Evolutionary conservation across 92 coral and sea anemone genomes (phyloP).

Genomic region (Muricea muricata): DNA sequence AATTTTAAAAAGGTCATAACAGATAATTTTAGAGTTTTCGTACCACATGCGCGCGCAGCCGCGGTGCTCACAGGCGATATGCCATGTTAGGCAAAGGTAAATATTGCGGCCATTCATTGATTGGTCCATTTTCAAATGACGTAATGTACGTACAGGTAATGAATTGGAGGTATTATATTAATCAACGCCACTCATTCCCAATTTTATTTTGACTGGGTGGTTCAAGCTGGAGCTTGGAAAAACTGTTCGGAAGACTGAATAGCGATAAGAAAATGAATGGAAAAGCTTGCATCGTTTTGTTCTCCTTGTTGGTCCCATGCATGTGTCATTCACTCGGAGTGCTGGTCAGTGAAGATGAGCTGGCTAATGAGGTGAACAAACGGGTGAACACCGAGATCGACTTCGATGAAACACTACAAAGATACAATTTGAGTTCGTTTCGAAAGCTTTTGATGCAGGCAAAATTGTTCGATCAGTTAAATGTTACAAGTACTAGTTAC

Average conservation of each 20-base stretch:
- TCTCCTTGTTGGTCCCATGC: neutral
- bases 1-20: no score
- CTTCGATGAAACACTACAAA: conserved; percentile 29
- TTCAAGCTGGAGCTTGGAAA: no score
- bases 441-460: conserved; percentile 3
- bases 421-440: conserved; percentile 17
- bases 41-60: no score
- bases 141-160: no score
- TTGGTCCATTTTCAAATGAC: neutral
- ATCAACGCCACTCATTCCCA: no score
- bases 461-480: conserved; percentile 17
- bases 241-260: no score
- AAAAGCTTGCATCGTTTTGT: neutral
- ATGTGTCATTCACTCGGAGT: neutral
- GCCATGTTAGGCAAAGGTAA: neutral
- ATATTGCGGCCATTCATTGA: neutral
- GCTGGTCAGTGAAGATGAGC: neutral
- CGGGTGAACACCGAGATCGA: neutral
- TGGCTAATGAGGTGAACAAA: neutral
- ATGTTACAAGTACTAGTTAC: conserved; percentile 28
- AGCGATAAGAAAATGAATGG: neutral
- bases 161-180: no score
- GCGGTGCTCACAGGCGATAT: no score
- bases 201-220: no score
- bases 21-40: no score